Evolutionary conservation across 2,797 vertebrate genomes (phyloP).

Genomic region (Loris lydekkerianus): DNA sequence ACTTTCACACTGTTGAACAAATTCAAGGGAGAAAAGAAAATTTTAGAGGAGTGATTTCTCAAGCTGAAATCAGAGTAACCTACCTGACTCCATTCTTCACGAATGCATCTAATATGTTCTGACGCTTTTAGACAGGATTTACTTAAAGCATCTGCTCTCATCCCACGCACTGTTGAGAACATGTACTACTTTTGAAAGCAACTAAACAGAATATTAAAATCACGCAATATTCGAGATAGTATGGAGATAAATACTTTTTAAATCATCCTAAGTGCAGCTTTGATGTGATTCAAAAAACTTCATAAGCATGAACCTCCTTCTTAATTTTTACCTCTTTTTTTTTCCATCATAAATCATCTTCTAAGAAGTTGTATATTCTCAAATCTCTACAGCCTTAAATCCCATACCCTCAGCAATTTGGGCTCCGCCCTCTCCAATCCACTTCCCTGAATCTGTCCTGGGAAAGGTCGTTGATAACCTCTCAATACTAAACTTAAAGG

Average conservation of each 20-base stretch:
- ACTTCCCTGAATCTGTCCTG: background rate
- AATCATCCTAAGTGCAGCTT: background rate
- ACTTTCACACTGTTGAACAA: constrained; percentile 93
- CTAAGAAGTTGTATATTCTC: background rate
- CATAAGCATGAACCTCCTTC: background rate
- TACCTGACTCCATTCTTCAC: background rate
- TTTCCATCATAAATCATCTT: background rate
- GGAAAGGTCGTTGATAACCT: background rate
- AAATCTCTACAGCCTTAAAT: background rate
- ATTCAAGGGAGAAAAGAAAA: constrained; percentile 57
- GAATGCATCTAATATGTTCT: background rate
- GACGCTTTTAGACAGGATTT: background rate
- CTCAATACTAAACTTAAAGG: background rate
- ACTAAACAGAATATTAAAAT: constrained; percentile 16
- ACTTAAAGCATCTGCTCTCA: background rate
- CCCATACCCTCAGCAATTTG: background rate
- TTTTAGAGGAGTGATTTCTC: background rate
- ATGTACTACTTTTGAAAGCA: background rate
- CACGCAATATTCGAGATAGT: background rate
- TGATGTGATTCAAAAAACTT: background rate
- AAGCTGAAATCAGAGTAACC: background rate
- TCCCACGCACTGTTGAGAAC: background rate
- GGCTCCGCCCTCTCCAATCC: background rate
- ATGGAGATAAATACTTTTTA: background rate
- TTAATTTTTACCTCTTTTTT: background rate